Evolutionary conservation across 2,113 vertebrate species (phyloP), one percentile per base, ranked within the genome.

Genomic region (Zapornia atra): DNA sequence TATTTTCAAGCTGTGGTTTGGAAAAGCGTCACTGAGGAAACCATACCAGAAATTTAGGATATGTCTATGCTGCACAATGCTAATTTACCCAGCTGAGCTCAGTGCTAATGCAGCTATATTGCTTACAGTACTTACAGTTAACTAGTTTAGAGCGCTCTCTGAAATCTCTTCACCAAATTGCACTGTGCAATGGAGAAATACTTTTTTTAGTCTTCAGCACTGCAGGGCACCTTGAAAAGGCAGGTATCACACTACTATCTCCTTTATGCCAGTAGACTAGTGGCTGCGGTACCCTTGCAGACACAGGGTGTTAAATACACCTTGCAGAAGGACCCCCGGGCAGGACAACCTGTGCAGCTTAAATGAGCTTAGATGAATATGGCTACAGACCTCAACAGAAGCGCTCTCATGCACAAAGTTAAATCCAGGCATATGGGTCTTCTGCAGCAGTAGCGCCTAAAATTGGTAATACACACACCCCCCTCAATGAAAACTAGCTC

Each of bases 51-150:
- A 93, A 93, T 90, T 89, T 79, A 91, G 70, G 70, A 19, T 85
- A 46, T 91, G 88, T 86, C 91, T 89, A 12, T 82, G 86, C 65
- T 89, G 89, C 77, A 87, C 69, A 89, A 69, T 79, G 81, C 33
- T 89, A 86, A 95, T 96, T 94, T 72, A 71, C 26, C 53, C 38
- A 72, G 69, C 89, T 95, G 81, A 91, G 83, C 57, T 69, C 91
- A 61, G 64, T 78, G 77, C 64, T 95, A 92, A 95, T 95, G 86
- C 61, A 78, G 34, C 61, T 89, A 68, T 68, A 95, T 84, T 94
- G 65, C 83, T 91, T 92, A 84, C 44, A 75, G 15, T 84, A 79
- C 44, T 91, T 57, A 85, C 11, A 76, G 73, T 57, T 91, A 96
- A 97, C 75, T 57, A 65, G 81, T 96, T 96, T 91, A 94, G 70